Base-by-base conservation (phyloP, 2,888 invertebrate genomes). In the Clusia tigrina region DNA sequence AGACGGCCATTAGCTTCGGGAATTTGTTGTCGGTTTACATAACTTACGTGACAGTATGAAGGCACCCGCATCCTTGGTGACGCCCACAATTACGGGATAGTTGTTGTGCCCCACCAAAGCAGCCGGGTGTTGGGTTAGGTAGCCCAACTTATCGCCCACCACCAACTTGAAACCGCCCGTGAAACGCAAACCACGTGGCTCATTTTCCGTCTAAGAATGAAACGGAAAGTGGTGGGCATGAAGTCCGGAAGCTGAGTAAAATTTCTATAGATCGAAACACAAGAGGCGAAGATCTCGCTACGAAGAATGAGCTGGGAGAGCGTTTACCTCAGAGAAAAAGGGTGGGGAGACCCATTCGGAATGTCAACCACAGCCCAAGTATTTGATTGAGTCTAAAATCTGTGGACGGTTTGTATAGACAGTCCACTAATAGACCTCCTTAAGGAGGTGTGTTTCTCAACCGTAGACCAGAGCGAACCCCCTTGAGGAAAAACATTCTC, bases 11-110 rank as follows among this genome's bases (percentile, higher is more conserved):
- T 10, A 20, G 17, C 32, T 2, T 51, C 22, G 1, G 12, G 32
- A 32, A n/a, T 6, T 42, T 42, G 6, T 15, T 26, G 37, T 37
- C 18, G n/a, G n/a, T 26, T 22, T 32, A 23, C 10, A 3, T 15
- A 6, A 72, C 82, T 78, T 72, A 86, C 86, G 78, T 63, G 81
- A 80, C 48, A 84, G 64, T 48, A 85, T 78, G 54, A 85, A 85
- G n/a, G 84, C 83, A 10, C 86, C 85, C 54, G 85, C 86, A 64
- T 86, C 82, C 68, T 85, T 85, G 17, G 85, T 80, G 1, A 86
- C 85, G 1, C 88, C 86, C 20, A 82, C 80, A 22, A 83, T 72
- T 42, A 83, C 72, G 0, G 85, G 84, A 63, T 82, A 81, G 6
- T 72, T 71, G 17, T 71, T 74, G 32, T 68, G 70, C 53, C 66